Percentiles rank a stretch among this genome's conserved stretches.
Evolutionary conservation across 2,888 invertebrate species (phyloP).

Genomic region (Tachina grossa): DNA sequence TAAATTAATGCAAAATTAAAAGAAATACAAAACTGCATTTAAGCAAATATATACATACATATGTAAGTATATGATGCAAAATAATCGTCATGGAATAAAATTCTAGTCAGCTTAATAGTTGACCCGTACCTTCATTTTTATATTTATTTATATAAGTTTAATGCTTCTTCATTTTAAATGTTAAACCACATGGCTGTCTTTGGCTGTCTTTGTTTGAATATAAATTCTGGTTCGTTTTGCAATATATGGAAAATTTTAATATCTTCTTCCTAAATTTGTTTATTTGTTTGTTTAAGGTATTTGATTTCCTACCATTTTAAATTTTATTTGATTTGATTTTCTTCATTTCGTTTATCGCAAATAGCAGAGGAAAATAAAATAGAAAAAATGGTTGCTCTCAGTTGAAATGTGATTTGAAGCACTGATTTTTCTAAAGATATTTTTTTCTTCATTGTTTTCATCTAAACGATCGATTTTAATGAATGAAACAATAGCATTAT

Average conservation of each 20-base stretch:
- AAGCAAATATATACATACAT: too few relatives aligned
- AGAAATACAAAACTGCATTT: too few relatives aligned
- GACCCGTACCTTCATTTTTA: not conserved
- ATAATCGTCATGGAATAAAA: not conserved
- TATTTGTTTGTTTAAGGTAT: constrained; percentile 41
- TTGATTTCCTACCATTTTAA: constrained; percentile 20
- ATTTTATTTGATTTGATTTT: constrained; percentile 51
- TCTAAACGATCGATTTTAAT: constrained; percentile 41
- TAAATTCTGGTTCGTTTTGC: constrained; percentile 24
- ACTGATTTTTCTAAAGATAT: not conserved
- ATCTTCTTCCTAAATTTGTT: constrained; percentile 60
- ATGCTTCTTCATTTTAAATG: not conserved
- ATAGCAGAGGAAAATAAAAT: constrained; percentile 1
- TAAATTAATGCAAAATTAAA: too few relatives aligned
- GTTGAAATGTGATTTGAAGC: constrained; percentile 31
- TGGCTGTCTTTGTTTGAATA: constrained; percentile 20
- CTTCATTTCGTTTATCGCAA: constrained; percentile 36
- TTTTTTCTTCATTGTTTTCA: constrained; percentile 3
- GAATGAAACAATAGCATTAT: not conserved
- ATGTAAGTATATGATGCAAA: too few relatives aligned
- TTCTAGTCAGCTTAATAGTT: not conserved
- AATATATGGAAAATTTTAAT: constrained; percentile 54
- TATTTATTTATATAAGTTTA: too few relatives aligned
- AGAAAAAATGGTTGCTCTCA: not conserved
- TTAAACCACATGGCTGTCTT: not conserved